Base-by-base conservation (phyloP, 2,888 invertebrate genomes). In the Pyrochroa serraticornis region DNA sequence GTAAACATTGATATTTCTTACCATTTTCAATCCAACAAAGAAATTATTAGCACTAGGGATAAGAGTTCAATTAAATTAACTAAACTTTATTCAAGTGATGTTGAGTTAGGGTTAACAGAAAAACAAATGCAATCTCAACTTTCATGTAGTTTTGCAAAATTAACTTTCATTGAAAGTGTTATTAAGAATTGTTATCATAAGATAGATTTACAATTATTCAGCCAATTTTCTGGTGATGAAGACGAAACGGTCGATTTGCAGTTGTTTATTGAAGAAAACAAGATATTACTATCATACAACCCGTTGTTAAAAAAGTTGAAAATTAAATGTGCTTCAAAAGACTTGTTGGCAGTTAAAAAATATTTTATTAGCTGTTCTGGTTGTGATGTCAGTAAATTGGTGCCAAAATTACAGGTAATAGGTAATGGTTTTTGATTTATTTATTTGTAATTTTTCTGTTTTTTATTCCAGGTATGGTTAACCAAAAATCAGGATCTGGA, bases 121-220 rank as follows among this genome's bases (percentile, higher is more conserved):
- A 31, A 32, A 14, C 22, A 44, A 10, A 37, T 69, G 12, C 68
- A 71, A 37, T 72, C 67, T 48, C 56, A 64, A 43, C 63, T 74
- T 58, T 50, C 38, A 37, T 72, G 67, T 53, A 56, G 65, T 35
- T 60, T 66, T 12, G 63, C 60, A 34, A 54, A 56, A 3, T 60
- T 61, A 34, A 63, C 65, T 39, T 70, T 77, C 56, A 61, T 74
- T 14, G 65, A 73, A 54, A 44, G 56, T 2, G 42, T 76, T 32
- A 62, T 74, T 37, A 68, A 69, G 59, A 73, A 77, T 60, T 71
- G 68, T 32, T 75, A 74, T 50, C 73, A 77, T 49, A 67, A 66
- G 48, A 57, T 75, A 33, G 69, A 73, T 49, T 53, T 71, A 1
- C 68, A 72, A 47, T 46, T 66, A 22, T 68, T 75, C 46, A 57